These are phyloP conservation scores for Canis aureus DNA, from an alignment of 2,113 vertebrate genomes.

Conservation along the genomic window DNA sequence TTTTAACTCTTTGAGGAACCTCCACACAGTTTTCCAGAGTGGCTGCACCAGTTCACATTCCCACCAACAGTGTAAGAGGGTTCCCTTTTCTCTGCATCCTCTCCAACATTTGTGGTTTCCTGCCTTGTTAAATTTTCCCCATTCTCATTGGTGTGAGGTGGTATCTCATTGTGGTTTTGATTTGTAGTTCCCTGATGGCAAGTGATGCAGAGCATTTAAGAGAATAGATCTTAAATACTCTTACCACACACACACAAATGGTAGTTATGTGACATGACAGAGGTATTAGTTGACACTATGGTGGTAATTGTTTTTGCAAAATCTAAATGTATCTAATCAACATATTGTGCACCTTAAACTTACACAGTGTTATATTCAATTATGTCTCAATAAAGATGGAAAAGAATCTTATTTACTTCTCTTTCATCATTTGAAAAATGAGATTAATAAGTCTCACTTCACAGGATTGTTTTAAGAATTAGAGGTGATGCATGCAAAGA, in stretches of 20 bases:
- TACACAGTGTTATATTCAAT: not conserved
- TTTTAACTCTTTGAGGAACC: too few relatives aligned
- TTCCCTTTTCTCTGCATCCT: too few relatives aligned
- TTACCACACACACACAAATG: not conserved
- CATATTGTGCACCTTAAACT: not conserved
- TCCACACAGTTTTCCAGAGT: too few relatives aligned
- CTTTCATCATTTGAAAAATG: constrained; percentile 32
- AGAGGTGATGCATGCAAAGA: not conserved
- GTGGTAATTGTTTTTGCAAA: not conserved
- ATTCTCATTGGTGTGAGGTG: too few relatives aligned
- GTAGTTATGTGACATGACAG: not conserved
- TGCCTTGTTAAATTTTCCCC: too few relatives aligned
- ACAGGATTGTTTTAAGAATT: not conserved
- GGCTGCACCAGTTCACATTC: too few relatives aligned
- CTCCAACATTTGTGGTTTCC: too few relatives aligned
- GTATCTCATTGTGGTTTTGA: too few relatives aligned
- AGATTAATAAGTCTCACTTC: not conserved
- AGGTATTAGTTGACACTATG: not conserved
- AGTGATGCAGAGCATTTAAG: not conserved
- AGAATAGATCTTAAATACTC: not conserved
- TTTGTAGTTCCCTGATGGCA: too few relatives aligned
- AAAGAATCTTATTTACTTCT: constrained; percentile 14
- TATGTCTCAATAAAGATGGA: not conserved
- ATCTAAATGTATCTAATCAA: not conserved
- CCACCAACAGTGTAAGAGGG: too few relatives aligned